Conservation (phyloP, 1,140 invertebrate species). For the Ips typographus region DNA sequence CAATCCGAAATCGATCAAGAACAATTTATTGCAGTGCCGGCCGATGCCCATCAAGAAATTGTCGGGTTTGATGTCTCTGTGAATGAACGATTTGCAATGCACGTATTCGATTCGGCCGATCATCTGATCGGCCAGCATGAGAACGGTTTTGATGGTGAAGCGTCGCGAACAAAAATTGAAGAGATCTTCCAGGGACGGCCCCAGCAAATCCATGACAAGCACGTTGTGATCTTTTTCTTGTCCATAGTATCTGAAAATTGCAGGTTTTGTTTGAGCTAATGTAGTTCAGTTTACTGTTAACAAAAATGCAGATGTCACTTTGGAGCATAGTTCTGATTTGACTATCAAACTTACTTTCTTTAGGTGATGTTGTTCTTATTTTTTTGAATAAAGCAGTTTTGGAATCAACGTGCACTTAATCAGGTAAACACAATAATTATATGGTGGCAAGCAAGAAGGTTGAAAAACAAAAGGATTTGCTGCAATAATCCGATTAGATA, state of each 20-base stretch:
- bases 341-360: too few relatives aligned
- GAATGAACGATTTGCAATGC: slow-evolving; percentile 89
- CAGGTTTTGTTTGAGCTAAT: not conserved
- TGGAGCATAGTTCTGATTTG: too few relatives aligned
- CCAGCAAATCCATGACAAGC: slow-evolving; percentile 89
- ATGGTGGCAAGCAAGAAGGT: too few relatives aligned
- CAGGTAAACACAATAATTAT: too few relatives aligned
- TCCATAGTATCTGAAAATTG: slow-evolving; percentile 61
- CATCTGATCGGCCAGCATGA: slow-evolving; percentile 92
- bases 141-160: slow-evolving; percentile 91
- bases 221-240: slow-evolving; percentile 86
- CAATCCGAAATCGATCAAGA: slow-evolving; percentile 91
- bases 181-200: slow-evolving; percentile 89
- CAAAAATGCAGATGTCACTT: too few relatives aligned
- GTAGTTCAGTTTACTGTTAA: not conserved
- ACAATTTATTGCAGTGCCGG: slow-evolving; percentile 86
- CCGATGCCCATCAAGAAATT: slow-evolving; percentile 96
- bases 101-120: slow-evolving; percentile 84
- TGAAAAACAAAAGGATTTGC: too few relatives aligned
- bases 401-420: too few relatives aligned
- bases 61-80: slow-evolving; percentile 90
- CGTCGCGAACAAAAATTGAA: slow-evolving; percentile 90
- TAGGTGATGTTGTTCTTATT: not conserved
- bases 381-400: too few relatives aligned
- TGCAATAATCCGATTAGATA: too few relatives aligned